Evolutionary conservation across 2,113 vertebrate species (phyloP), one percentile per base, ranked within the genome.

Genomic region (Oenanthe melanoleuca): DNA sequence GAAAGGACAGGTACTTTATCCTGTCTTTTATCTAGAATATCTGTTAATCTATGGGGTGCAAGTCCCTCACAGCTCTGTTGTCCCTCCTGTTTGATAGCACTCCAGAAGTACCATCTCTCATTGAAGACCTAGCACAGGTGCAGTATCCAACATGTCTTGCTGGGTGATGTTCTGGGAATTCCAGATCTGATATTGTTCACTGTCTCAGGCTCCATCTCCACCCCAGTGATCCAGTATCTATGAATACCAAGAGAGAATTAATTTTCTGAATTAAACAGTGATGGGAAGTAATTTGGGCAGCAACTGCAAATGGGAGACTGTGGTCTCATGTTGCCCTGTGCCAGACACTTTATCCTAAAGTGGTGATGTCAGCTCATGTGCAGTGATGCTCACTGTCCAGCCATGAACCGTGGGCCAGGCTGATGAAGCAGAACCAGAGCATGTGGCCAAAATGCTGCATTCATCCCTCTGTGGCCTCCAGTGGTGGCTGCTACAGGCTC

Each of bases 371-470:
- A 56, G n/a, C 21, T 38, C 12, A 9, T 0, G 1, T 42, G 33
- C 19, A 60, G 22, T 0, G 2, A 45, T 40, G 50, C 15, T 50
- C 2, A 8, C 21, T 45, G 56, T 61, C 40, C 20, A 64, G 25
- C n/a, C 34, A 33, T 31, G 40, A 55, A 6, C 21, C 0, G 2
- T 4, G 5, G 15, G 5, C 22, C 3, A 9, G 9, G 14, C 0
- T 69, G 79, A 40, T 80, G 37, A 85, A 81, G 44, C 8, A 78
- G 33, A 86, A 50, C 0, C 7, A 65, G 29, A 56, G 2, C 2
- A 3, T 13, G 18, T 14, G 63, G 26, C 26, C 3, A 3, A 61
- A 86, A 37, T 5, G 4, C 23, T 69, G 4, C 40, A 17, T 37
- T 79, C 13, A 19, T 10, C 16, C 3, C 4, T 47, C 17, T 5